These are phyloP conservation scores for Crotalus viridis DNA, from an alignment of 2,113 vertebrate species.

Conservation along the genomic window DNA sequence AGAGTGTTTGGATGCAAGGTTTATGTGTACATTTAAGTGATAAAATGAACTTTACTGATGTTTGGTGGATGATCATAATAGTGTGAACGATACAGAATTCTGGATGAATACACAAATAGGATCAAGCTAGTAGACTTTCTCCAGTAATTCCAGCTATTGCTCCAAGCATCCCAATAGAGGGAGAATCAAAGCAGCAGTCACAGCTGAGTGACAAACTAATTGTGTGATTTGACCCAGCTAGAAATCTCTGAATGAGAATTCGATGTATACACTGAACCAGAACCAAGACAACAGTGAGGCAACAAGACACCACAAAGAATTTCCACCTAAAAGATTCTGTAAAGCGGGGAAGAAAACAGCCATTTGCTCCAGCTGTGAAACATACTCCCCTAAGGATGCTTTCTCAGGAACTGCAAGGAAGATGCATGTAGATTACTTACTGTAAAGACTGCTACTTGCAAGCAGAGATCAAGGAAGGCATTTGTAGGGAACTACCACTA, in stretches of 20 bases:
- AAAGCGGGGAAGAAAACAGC: neutral
- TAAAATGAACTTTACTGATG: neutral
- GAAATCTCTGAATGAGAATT: neutral
- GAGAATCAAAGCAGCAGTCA: neutral
- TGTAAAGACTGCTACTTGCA: neutral
- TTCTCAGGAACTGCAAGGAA: neutral
- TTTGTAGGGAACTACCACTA: neutral
- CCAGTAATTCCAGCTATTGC: neutral
- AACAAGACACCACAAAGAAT: neutral
- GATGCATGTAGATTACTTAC: neutral
- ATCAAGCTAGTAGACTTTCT: neutral
- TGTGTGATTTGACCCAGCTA: neutral
- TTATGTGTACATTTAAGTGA: neutral
- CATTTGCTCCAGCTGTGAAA: neutral
- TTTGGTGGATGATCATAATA: neutral
- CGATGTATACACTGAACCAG: neutral
- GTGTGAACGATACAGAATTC: neutral
- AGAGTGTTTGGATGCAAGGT: neutral
- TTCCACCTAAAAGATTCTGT: neutral
- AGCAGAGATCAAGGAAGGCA: neutral
- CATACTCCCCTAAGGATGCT: neutral
- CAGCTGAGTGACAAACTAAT: neutral
- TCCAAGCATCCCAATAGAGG: neutral
- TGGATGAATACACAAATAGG: neutral
- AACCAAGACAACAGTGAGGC: neutral